Base-by-base conservation (phyloP, 2,888 invertebrate genomes). In the Gortyna flavago region DNA sequence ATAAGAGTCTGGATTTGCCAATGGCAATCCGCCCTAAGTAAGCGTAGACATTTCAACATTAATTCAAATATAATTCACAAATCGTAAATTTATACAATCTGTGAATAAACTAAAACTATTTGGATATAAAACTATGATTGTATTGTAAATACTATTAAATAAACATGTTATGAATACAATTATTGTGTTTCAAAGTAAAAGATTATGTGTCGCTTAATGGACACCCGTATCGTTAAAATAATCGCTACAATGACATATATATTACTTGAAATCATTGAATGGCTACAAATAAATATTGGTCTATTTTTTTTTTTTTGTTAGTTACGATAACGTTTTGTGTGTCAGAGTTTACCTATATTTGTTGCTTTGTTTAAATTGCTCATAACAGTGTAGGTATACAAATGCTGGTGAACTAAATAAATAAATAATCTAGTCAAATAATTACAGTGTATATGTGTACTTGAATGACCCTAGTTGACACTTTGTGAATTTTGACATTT, bases 201-300 rank as follows among this genome's bases (percentile, higher is more conserved):
- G 38, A 66, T 32, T 11, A 59, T 82, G 18, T 65, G 41, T 59
- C 57, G 76, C 9, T 82, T 41, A 59, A 32, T 75, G 38, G 16
- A 57, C 75, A 9, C 35, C 38, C n/a, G 64, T 75, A 35, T 79
- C 77, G 65, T 66, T 66, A 41, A 66, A 83, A 75, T 79, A 82
- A 79, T 82, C 48, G 48, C 25, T 13, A 82, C 32, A 41, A 59
- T n/a, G n/a, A n/a, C n/a, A n/a, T n/a, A n/a, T n/a, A n/a, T n/a
- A n/a, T n/a, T n/a, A n/a, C n/a, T n/a, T n/a, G n/a, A n/a, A n/a
- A n/a, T n/a, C n/a, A n/a, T n/a, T n/a, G n/a, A 82, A 79, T 82
- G 41, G 48, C 25, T 13, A 82, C n/a, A 41, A 51, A 51, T 82
- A 41, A 57, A 66, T 25, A 82, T 82, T 66, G 59, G 41, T 65